Evolutionary conservation across 2,888 invertebrate species (phyloP).

Genomic region (Lobophora halterata): DNA sequence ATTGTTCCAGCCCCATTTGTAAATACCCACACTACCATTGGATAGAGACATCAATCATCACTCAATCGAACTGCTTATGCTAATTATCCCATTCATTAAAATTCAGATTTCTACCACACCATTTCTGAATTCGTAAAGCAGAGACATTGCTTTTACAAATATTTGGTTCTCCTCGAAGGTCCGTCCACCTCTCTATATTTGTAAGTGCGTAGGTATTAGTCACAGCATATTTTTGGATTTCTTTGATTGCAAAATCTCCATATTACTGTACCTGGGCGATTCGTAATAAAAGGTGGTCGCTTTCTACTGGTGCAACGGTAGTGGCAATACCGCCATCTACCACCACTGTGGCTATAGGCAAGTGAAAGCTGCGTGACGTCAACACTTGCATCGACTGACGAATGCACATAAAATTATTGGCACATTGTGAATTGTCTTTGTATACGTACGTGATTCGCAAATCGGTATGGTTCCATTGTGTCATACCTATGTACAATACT

Average conservation of each 20-base stretch:
- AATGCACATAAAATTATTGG: conserved; percentile 38
- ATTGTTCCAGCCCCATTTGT: conserved; percentile 71
- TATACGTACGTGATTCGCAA: conserved; percentile 24
- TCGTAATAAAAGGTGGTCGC: conserved; percentile 48
- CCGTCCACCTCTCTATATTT: too few species aligned
- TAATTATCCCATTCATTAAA: conserved; percentile 28
- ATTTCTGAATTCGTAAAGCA: too few species aligned
- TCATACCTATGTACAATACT: conserved; percentile 9
- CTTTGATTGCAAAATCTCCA: conserved; percentile 8
- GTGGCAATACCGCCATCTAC: conserved; percentile 30
- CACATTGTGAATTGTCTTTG: conserved; percentile 25
- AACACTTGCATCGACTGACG: conserved; percentile 51
- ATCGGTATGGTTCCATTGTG: conserved; percentile 10
- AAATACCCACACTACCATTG: conserved; percentile 61
- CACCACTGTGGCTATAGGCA: conserved; percentile 25
- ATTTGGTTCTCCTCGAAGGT: too few species aligned
- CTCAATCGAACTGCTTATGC: conserved; percentile 41
- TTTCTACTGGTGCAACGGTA: conserved; percentile 62
- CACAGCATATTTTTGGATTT: neutral
- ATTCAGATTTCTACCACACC: conserved; percentile 9
- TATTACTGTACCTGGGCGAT: conserved; percentile 33
- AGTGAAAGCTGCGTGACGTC: conserved; percentile 71
- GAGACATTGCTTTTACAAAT: too few species aligned
- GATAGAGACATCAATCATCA: conserved; percentile 49
- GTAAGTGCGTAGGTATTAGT: too few species aligned